Conservation (phyloP, 35 echinoderm and acorn worm genomes). For the Amphiura filiformis region DNA sequence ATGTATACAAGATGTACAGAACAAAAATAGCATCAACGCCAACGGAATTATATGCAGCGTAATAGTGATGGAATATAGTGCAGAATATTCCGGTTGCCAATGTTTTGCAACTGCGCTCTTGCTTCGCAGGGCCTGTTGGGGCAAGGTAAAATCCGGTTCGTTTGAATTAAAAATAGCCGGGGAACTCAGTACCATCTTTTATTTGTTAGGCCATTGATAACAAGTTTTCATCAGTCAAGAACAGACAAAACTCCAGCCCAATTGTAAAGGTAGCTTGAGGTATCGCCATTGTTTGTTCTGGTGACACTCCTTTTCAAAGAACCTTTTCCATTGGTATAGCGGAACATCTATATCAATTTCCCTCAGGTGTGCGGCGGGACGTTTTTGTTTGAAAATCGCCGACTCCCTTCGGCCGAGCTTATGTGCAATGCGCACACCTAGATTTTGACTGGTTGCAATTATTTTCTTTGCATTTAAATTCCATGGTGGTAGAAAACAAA, state of each 20-base stretch:
- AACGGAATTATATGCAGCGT: no score
- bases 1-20: no score
- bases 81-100: no score
- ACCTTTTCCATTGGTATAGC: neutral
- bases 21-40: no score
- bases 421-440: neutral
- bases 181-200: no score
- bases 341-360: neutral
- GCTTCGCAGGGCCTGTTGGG: no score
- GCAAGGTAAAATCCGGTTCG: no score
- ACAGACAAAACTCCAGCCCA: neutral
- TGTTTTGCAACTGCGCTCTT: no score
- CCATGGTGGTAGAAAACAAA: neutral
- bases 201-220: no score
- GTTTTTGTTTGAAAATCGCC: conserved; percentile 7
- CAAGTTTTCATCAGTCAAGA: no score
- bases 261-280: neutral
- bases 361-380: neutral
- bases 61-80: no score
- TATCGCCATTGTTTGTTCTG: neutral
- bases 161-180: no score
- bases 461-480: neutral
- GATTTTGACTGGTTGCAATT: neutral
- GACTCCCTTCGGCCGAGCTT: conserved; percentile 1
- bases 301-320: neutral